Evolutionary conservation across 2,797 vertebrate genomes (phyloP).

Genomic region (Rhyacichthys aspro): DNA sequence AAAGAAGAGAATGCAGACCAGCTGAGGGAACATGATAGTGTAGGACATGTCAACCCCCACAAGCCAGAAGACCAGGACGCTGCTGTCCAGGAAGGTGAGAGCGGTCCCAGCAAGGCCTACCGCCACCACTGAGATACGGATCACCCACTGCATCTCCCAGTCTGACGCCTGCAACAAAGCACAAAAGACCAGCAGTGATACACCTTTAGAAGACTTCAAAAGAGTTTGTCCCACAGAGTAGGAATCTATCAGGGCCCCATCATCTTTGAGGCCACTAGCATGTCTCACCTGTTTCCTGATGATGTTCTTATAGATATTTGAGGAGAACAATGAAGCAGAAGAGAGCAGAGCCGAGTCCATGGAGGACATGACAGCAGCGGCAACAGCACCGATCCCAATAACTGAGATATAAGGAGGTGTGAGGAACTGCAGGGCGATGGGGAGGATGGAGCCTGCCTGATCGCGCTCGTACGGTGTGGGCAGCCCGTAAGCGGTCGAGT

Average conservation of each 20-base stretch:
- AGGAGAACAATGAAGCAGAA: slow-evolving; percentile 74
- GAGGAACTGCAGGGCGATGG: slow-evolving; percentile 63
- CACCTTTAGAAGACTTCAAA: neutral
- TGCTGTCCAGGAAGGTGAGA: slow-evolving; percentile 79
- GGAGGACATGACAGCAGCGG: slow-evolving; percentile 77
- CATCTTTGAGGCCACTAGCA: neutral
- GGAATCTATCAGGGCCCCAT: too few species aligned
- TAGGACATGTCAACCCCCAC: slow-evolving; percentile 84
- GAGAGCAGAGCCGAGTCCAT: slow-evolving; percentile 80
- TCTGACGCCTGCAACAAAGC: slow-evolving; percentile 77
- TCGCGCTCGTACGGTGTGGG: slow-evolving; percentile 58
- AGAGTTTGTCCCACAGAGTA: neutral
- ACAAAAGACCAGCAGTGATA: neutral
- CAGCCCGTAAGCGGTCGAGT: slow-evolving; percentile 64
- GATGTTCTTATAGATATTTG: slow-evolving; percentile 76
- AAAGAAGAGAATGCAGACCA: slow-evolving; percentile 83
- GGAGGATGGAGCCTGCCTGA: slow-evolving; percentile 69
- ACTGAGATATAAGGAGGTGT: slow-evolving; percentile 63
- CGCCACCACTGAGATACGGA: slow-evolving; percentile 78
- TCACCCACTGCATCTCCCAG: slow-evolving; percentile 81
- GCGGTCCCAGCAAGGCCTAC: slow-evolving; percentile 74
- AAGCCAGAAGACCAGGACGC: slow-evolving; percentile 82
- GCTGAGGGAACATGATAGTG: slow-evolving; percentile 84
- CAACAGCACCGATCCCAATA: slow-evolving; percentile 71
- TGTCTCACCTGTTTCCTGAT: slow-evolving; percentile 62